These are phyloP conservation scores for Semnornis frantzii DNA, from an alignment of 2,113 vertebrate species.

Conservation along the genomic window DNA sequence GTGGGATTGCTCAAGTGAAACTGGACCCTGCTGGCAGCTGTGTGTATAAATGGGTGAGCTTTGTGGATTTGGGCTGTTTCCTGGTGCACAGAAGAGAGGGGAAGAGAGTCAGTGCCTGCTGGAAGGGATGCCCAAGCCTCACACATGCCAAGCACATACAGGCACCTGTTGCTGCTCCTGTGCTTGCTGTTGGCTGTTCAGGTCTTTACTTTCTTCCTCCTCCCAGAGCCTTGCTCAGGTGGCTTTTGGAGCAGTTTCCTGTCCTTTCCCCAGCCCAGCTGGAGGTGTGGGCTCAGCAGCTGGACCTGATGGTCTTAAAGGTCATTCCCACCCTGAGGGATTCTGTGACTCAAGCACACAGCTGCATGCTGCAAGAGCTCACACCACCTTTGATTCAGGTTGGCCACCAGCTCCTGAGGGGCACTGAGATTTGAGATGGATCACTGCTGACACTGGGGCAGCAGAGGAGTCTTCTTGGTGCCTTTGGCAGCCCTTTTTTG, in stretches of 20 bases:
- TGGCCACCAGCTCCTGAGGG: background rate
- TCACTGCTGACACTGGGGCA: background rate
- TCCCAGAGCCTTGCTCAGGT: background rate
- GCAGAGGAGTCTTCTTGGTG: background rate
- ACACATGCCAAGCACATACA: background rate
- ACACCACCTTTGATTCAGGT: background rate
- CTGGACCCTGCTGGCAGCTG: background rate
- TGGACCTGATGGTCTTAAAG: too few relatives aligned
- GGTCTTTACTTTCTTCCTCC: background rate
- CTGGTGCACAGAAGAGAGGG: background rate
- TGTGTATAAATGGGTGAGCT: background rate
- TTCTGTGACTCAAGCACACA: background rate
- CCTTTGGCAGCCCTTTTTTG: background rate
- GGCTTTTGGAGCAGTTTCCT: background rate
- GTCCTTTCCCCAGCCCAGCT: background rate
- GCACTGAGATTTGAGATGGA: background rate
- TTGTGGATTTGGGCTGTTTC: background rate
- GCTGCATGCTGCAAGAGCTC: background rate
- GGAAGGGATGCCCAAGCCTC: background rate
- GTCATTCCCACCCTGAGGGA: too few relatives aligned
- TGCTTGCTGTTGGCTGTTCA: background rate
- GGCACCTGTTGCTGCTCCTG: background rate
- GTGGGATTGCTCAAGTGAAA: background rate
- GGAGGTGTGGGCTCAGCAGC: background rate
- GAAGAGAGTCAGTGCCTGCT: accelerated